These are phyloP conservation scores for Cassiopea xamachana DNA, from an alignment of 30 jellyfish, hydroid and myxozoan genomes.

Conservation along the genomic window DNA sequence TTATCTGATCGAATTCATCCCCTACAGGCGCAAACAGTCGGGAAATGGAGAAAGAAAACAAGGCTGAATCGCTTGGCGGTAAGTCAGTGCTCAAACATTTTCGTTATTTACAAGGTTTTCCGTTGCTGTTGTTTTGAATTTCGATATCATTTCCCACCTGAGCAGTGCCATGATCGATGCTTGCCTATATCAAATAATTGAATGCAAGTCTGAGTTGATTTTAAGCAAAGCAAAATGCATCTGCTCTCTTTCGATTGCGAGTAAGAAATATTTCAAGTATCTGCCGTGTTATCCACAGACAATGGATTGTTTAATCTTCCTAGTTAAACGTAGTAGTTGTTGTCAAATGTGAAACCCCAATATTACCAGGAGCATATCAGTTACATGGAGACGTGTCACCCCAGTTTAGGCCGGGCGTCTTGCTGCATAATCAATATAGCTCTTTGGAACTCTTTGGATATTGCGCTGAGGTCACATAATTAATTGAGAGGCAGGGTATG, in stretches of 20 bases:
- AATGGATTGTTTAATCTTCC: background rate
- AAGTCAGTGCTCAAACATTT: background rate
- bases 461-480: too few species aligned
- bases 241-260: background rate
- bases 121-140: background rate
- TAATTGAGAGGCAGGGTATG: too few species aligned
- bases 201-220: background rate
- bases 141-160: background rate
- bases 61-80: slow-evolving; percentile 42
- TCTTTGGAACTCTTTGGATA: too few species aligned
- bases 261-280: background rate
- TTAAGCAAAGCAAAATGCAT: background rate
- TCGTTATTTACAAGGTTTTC: background rate
- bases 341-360: background rate
- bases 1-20: background rate
- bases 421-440: too few species aligned
- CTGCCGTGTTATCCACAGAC: background rate
- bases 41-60: slow-evolving; percentile 16
- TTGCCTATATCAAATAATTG: background rate
- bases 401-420: too few species aligned
- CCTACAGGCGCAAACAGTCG: slow-evolving; percentile 27
- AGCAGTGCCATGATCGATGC: background rate
- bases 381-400: too few species aligned
- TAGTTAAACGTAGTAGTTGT: background rate
- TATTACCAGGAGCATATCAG: background rate